Conservation (phyloP, 2,888 invertebrate species). For the Sialis fuliginosa region DNA sequence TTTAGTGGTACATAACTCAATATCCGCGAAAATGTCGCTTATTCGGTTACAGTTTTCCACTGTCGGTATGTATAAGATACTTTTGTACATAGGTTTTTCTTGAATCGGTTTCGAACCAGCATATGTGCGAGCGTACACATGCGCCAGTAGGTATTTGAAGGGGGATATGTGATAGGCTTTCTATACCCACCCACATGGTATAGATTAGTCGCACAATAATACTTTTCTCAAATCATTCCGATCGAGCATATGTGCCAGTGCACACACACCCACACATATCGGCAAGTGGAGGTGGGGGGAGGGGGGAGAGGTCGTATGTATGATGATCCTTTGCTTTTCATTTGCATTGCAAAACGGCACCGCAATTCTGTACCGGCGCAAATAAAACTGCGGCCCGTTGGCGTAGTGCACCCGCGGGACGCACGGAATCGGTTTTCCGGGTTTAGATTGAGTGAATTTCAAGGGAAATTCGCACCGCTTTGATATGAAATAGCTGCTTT, state of each 20-base stretch:
- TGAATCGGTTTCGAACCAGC: too few relatives aligned
- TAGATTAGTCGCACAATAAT: not conserved
- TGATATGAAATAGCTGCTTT: not conserved
- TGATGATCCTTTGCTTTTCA: constrained; percentile 26
- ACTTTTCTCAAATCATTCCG: not conserved
- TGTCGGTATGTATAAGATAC: too few relatives aligned
- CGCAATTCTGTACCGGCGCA: constrained; percentile 23
- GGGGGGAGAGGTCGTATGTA: constrained; percentile 21
- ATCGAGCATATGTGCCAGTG: too few relatives aligned
- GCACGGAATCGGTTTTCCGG: constrained; percentile 23
- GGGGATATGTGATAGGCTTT: not conserved
- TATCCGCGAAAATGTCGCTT: too few relatives aligned
- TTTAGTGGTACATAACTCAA: too few relatives aligned
- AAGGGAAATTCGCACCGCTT: constrained; percentile 3
- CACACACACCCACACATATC: too few relatives aligned
- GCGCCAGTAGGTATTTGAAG: not conserved
- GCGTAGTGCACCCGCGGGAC: constrained; percentile 20
- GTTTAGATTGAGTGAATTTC: constrained; percentile 29
- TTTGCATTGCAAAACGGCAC: constrained; percentile 26
- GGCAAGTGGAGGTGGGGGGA: too few relatives aligned
- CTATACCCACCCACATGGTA: not conserved
- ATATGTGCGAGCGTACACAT: too few relatives aligned
- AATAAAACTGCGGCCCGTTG: constrained; percentile 20
- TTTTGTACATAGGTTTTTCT: too few relatives aligned
- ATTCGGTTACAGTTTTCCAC: too few relatives aligned